These are phyloP conservation scores for Periplaneta americana DNA, from an alignment of 1,140 invertebrate genomes.

Conservation along the genomic window DNA sequence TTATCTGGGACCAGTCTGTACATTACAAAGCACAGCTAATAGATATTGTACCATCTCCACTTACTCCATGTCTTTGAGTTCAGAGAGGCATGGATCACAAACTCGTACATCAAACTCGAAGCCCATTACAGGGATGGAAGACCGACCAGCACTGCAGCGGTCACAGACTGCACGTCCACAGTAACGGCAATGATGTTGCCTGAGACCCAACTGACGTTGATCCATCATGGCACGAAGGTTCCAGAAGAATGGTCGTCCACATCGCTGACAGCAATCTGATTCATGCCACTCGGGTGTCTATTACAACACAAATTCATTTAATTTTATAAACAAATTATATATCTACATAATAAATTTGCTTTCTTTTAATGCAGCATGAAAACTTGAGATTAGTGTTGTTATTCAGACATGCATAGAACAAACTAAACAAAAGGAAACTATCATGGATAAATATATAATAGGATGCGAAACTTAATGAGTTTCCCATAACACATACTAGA, in stretches of 20 bases:
- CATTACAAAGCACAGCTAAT: too few species aligned
- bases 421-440: not conserved
- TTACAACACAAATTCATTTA: conserved; percentile 23
- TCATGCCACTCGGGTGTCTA: conserved; percentile 92
- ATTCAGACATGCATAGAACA: not conserved
- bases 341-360: too few species aligned
- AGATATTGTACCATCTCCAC: too few species aligned
- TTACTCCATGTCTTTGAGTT: conserved; percentile 81
- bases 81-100: conserved; percentile 84
- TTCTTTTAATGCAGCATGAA: too few species aligned
- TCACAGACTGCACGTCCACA: conserved; percentile 94
- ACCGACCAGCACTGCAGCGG: conserved; percentile 80
- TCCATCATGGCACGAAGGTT: conserved; percentile 98
- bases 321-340: too few species aligned
- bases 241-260: conserved; percentile 96
- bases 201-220: conserved; percentile 81
- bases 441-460: too few species aligned
- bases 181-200: conserved; percentile 84
- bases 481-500: too few species aligned
- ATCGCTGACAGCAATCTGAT: conserved; percentile 88
- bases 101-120: conserved; percentile 97
- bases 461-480: too few species aligned
- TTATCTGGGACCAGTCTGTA: too few species aligned
- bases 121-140: conserved; percentile 91
- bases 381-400: not conserved